Evolutionary conservation across 2,797 vertebrate species (phyloP), one percentile per base, ranked within the genome.

Genomic region (Eremophila alpestris): DNA sequence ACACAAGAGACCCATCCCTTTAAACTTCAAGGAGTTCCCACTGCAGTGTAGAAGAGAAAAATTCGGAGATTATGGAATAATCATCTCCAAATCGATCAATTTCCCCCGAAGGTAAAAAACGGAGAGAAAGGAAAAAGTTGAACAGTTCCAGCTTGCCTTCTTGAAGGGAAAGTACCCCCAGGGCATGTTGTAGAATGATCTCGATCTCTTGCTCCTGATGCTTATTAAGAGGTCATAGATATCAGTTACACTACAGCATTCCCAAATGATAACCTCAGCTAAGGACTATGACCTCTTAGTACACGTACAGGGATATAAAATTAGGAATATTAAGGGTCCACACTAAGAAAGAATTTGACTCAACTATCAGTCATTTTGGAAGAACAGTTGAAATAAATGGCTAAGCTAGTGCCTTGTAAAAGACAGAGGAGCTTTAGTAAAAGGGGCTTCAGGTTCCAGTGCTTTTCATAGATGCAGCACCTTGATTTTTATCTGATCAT

Each of bases 151-250:
- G 94, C 94, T 96, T 93, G 90, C 91, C 92, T 97, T 97, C 98
- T 97, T 97, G 96, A 98, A 98, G 96, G 91, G 87, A 91, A 95
- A 73, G 90, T 96, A 97, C 97, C 98, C 96, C 77, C 87, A 97
- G 97, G 97, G 97, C 97, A 77, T 83, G 92, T 93, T 71, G 96
- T 95, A 95, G 96, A 97, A 92, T 92, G 95, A 97, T 96, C 96
- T 86, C 96, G 4, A 94, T 96, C 87, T 97, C 96, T 94, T 97
- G 96, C 96, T 97, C 96, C 96, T 96, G 96, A 96, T 96, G 95
- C 97, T 98, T 97, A 97, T 97, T 98, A 98, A 97, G 97, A 97
- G 98, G 97, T 98, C 97, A 97, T 30, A 94, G 96, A 98, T 97
- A 94, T 97, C 95, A 48, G 91, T 97, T 97, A 97, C 93, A 93